Conservation (phyloP, 2,113 vertebrate species). For the Haemorhous mexicanus region DNA sequence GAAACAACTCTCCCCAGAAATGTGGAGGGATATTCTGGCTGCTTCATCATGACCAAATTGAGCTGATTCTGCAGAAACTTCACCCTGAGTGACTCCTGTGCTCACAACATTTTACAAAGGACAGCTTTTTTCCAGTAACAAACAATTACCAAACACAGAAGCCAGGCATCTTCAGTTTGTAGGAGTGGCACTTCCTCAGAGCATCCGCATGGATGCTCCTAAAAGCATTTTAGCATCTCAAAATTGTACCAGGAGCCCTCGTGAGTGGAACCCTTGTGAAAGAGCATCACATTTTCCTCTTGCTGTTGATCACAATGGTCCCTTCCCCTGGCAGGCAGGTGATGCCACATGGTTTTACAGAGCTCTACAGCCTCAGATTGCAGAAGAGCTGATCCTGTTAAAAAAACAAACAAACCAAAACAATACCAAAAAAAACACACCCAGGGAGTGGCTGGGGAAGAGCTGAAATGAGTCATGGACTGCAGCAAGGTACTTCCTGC, state of each 20-base stretch:
- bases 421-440: constrained; percentile 4
- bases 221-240: background rate
- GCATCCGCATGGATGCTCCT: background rate
- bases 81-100: background rate
- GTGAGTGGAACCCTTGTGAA: background rate
- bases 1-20: background rate
- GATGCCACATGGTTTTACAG: constrained; percentile 1
- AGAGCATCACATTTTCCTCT: background rate
- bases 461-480: constrained; percentile 65
- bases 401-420: background rate
- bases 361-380: constrained; percentile 37
- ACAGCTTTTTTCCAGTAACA: background rate
- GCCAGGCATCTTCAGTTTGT: background rate
- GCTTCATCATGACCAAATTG: background rate
- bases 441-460: constrained; percentile 60
- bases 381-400: constrained; percentile 36
- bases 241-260: background rate
- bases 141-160: background rate
- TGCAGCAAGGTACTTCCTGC: constrained; percentile 68
- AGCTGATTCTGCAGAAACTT: background rate
- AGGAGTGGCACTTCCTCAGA: background rate
- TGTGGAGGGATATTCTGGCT: background rate
- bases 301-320: background rate
- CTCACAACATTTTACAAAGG: background rate
- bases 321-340: background rate